Evolutionary conservation across 2,113 vertebrate genomes (phyloP), one percentile per base, ranked within the genome.

Genomic region (Chrysemys picta): DNA sequence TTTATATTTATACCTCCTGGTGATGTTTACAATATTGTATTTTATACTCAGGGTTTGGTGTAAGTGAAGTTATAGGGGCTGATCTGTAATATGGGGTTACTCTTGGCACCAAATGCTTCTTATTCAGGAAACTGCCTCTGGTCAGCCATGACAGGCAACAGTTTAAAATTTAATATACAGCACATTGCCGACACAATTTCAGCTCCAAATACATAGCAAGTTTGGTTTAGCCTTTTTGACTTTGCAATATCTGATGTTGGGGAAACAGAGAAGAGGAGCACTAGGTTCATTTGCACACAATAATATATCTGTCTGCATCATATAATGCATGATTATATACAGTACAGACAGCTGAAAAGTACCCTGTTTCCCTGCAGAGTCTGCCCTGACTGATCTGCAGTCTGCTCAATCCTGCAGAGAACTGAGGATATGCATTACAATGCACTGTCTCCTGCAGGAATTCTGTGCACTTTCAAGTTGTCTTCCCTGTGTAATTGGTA

Each of bases 351-450:
- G 85, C 91, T 95, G 56, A 89, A 95, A 97, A 94, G 80, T 91
- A 89, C 57, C 83, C n/a, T 5, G 75, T 94, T 95, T 97, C 91
- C 89, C 92, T 84, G 50, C 89, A 95, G 92, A 97, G 65, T 90
- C 2, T 5, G 80, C 79, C 90, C 81, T 96, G 95, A 89, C 86
- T 96, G 96, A 96, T 97, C 97, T 97, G 95, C 90, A 91, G 91
- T 85, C 90, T 95, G 88, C 93, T 89, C 95, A 96, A 94, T 88
- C 95, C 96, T 96, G 95, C 96, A 96, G 96, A 97, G 96, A 96
- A 95, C 52, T 53, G 16, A 97, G 91, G 95, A 87, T 93, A 53
- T 84, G 93, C 96, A 96, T 96, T 95, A 89, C 86, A 96, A 87
- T 94, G 85, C 3, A 7, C 84, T 53, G 45, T 85, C 89, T 96